Evolutionary conservation across 2,797 vertebrate species (phyloP).

Genomic region (Percopsis omiscomaycus): DNA sequence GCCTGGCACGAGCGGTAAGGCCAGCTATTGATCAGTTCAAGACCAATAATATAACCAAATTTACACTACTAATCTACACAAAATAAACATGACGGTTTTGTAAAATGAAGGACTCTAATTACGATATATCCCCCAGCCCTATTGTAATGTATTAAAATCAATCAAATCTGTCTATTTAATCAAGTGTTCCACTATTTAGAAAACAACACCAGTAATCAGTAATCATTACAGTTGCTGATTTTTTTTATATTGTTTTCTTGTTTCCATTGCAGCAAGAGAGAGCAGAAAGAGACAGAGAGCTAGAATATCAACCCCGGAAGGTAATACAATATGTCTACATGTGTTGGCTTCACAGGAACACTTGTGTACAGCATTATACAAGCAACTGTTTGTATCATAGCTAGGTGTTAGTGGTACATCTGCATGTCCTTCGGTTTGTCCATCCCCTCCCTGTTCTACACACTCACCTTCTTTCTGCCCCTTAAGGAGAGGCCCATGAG

Average conservation of each 20-base stretch:
- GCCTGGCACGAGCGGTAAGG: constrained; percentile 85
- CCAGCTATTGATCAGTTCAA: not conserved
- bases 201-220: no score
- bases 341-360: no score
- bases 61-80: no score
- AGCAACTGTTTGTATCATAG: not conserved
- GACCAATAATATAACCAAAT: not conserved
- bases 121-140: no score
- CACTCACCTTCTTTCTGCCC: constrained; percentile 12
- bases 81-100: no score
- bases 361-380: not conserved
- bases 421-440: not conserved
- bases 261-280: constrained; percentile 73
- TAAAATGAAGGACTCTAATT: no score
- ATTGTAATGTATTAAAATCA: no score
- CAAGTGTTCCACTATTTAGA: no score
- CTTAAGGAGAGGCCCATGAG: constrained; percentile 65
- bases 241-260: constrained; percentile 16
- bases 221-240: not conserved
- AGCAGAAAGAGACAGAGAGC: constrained; percentile 71
- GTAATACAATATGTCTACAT: constrained; percentile 45
- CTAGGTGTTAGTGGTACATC: not conserved
- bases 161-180: no score
- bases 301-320: constrained; percentile 75
- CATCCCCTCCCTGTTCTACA: not conserved